Evolutionary conservation across 2,113 vertebrate genomes (phyloP), one percentile per base, ranked within the genome.

Genomic region (Sardina pilchardus): DNA sequence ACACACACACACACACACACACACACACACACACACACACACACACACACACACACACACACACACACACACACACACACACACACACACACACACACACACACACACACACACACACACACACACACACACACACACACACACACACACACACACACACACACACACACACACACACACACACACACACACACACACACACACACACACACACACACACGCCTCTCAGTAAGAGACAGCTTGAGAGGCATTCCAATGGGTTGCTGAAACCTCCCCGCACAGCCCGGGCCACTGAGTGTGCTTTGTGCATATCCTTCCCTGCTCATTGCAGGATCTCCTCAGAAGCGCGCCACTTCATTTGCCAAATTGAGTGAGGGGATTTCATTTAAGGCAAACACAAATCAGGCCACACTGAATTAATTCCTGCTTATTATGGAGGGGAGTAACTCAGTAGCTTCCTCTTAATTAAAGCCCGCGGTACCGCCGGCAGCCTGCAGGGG

Each of bases 341-440:
- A 34, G 26, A 71, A 34, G 6, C 26, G 10, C 30, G 8, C 63
- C 63, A 34, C 63, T 71, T 71, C 63, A 71, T 71, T 71, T 67
- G 59, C 63, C 63, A 30, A 71, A 71, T 71, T 71, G 30, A 67
- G 63, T 30, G 63, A 14, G 30, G 63, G 59, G 24, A 71, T 26
- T 71, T 71, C 63, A 71, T 71, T 67, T 71, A 71, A 26, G 26
- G 26, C 63, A 71, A 71, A 71, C 63, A 71, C 30, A 26, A 71
- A 14, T 71, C 63, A 71, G 26, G n/a, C 63, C 24, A 71, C 63
- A 71, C 63, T 34, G 63, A 71, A 71, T 71, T 71, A 71, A 30
- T 71, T 30, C 63, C 63, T 26, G 9, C 63, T 71, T 71, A 71
- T 71, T 71, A 30, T 30, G 63, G n/a, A 71, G 14, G 26, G 63